These are phyloP conservation scores for Synanceia verrucosa DNA, from an alignment of 2,797 vertebrate species.

Conservation along the genomic window DNA sequence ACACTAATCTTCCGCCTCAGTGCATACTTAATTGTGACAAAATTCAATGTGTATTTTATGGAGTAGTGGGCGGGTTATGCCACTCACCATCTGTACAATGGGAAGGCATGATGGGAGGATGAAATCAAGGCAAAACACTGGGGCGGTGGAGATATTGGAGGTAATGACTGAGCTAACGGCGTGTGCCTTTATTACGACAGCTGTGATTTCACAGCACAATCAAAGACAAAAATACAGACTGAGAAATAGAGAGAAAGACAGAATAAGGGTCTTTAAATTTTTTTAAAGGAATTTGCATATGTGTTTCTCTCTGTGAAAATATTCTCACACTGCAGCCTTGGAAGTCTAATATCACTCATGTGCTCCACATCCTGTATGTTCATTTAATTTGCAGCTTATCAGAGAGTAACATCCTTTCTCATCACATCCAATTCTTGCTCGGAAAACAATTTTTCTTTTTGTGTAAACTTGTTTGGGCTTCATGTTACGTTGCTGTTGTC, in stretches of 20 bases:
- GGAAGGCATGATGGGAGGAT: background rate
- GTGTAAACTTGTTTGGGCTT: slow-evolving; percentile 34
- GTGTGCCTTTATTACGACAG: slow-evolving; percentile 10
- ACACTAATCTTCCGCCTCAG: background rate
- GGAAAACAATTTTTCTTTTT: slow-evolving; percentile 29
- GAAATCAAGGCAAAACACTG: background rate
- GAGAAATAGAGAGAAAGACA: background rate
- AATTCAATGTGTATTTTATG: slow-evolving; percentile 14
- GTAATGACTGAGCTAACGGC: slow-evolving; percentile 28
- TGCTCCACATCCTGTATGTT: background rate
- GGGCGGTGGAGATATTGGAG: slow-evolving; percentile 6
- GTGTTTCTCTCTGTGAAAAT: background rate
- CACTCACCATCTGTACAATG: background rate
- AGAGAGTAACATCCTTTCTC: too few relatives aligned
- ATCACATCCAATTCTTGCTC: too few relatives aligned
- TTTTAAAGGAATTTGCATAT: background rate
- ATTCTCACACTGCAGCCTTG: background rate
- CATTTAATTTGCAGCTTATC: slow-evolving; percentile 10
- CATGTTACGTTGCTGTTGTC: slow-evolving; percentile 27
- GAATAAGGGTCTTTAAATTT: background rate
- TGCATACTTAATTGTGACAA: background rate
- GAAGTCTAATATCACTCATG: background rate
- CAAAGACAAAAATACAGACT: slow-evolving; percentile 1
- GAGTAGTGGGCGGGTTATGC: background rate
- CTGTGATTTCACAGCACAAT: slow-evolving; percentile 25